phyloP scores from a whole-genome alignment of 2,888 invertebrate genomes.

The Halictus ligatus region DNA sequence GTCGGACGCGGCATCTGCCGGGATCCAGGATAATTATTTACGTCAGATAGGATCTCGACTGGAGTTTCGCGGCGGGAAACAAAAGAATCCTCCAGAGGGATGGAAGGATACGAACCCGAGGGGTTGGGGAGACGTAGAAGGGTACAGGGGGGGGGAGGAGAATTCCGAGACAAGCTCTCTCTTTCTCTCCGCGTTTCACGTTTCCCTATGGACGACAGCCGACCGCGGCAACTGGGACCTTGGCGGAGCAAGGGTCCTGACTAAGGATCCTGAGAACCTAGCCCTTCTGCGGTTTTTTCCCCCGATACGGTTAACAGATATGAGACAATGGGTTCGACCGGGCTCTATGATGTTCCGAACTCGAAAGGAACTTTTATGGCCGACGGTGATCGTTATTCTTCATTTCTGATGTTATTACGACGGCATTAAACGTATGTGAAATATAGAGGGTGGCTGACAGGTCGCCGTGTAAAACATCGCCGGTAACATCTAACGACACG shows the following conservation, averaged over 20 bases:
- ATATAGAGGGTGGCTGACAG: conserved; percentile 4
- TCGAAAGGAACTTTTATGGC: conserved; percentile 50
- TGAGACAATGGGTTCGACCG: conserved; percentile 45
- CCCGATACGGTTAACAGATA: conserved; percentile 54
- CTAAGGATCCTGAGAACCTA: conserved; percentile 64
- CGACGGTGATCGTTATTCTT: conserved; percentile 32
- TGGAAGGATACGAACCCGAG: conserved; percentile 47
- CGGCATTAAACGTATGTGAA: conserved; percentile 19
- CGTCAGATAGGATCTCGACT: conserved; percentile 83
- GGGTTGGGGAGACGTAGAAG: conserved; percentile 40
- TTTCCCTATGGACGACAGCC: conserved; percentile 63
- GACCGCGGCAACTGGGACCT: conserved; percentile 44
- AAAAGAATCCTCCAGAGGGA: conserved; percentile 78
- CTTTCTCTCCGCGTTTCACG: conserved; percentile 50
- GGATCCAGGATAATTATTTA: conserved; percentile 83
- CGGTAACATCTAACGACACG: background rate
- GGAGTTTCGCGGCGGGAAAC: conserved; percentile 75
- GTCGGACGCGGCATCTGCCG: conserved; percentile 72
- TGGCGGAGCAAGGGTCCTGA: conserved; percentile 39
- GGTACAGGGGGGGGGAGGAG: conserved; percentile 44
- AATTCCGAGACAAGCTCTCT: conserved; percentile 57
- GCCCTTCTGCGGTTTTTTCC: conserved; percentile 49
- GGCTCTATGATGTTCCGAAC: conserved; percentile 28
- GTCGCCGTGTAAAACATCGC: conserved; percentile 3
- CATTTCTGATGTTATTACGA: conserved; percentile 22